Percentiles rank a stretch among this genome's conserved stretches.
Conservation (phyloP, 1,140 invertebrate genomes). For the Palaemon carinicauda region DNA sequence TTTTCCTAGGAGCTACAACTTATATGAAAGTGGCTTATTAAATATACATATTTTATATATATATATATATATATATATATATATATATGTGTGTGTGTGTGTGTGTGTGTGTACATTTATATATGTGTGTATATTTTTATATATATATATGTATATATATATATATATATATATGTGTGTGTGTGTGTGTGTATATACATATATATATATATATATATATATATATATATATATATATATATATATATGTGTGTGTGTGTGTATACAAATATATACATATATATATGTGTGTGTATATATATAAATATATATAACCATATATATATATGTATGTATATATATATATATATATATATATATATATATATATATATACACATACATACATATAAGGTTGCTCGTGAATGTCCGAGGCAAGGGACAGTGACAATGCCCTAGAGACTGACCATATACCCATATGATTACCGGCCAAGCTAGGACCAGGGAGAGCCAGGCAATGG, state of each 20-base stretch:
- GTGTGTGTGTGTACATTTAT: not conserved
- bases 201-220: not conserved
- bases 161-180: not conserved
- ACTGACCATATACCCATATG: no score
- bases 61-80: not conserved
- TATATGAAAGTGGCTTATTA: no score
- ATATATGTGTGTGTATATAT: not conserved
- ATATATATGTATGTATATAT: conserved; percentile 1
- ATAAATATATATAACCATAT: conserved; percentile 1
- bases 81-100: not conserved
- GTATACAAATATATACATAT: not conserved
- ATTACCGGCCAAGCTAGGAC: no score
- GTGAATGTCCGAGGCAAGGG: no score
- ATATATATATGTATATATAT: not conserved
- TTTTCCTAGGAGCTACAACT: no score
- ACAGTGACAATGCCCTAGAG: no score
- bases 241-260: not conserved
- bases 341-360: not conserved
- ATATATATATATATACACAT: not conserved
- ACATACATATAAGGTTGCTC: conserved; percentile 1
- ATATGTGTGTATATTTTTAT: not conserved
- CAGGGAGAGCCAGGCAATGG: no score
- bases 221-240: not conserved
- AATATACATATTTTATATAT: no score
- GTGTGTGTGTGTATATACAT: not conserved